These are phyloP conservation scores for Stichodactyla helianthus DNA, from an alignment of 64 coral and sea anemone genomes.

Conservation along the genomic window DNA sequence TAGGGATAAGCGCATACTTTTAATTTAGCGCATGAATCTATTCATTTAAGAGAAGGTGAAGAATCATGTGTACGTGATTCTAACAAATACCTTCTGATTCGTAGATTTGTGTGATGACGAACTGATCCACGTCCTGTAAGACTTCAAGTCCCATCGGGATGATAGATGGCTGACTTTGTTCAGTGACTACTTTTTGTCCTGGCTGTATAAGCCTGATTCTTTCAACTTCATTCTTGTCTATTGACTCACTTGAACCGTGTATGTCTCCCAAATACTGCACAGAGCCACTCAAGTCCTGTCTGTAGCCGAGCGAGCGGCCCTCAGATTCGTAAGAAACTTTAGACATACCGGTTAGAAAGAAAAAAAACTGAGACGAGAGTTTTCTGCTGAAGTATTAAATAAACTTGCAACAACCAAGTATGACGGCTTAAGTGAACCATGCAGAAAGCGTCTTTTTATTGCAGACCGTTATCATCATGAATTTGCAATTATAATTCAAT, in stretches of 20 bases:
- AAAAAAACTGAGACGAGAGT: not conserved
- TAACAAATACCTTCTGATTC: not conserved
- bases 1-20: not conserved
- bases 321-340: not conserved
- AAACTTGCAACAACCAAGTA: not conserved
- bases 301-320: not conserved
- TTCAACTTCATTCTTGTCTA: not conserved
- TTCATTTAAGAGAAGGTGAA: not conserved
- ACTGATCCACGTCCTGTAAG: slow-evolving; percentile 25
- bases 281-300: slow-evolving; percentile 1
- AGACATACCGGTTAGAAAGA: not conserved
- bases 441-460: not conserved
- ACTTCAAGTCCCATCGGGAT: slow-evolving; percentile 55
- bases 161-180: not conserved
- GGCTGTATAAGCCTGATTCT: not conserved
- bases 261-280: not conserved
- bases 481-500: not conserved
- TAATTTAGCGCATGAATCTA: not conserved
- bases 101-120: slow-evolving; percentile 13
- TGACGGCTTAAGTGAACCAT: not conserved
- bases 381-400: not conserved
- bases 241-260: not conserved
- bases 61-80: not conserved
- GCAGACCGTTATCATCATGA: not conserved
- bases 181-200: not conserved